phyloP scores from a whole-genome alignment of 2,888 invertebrate genomes.

The Chloroclysta siterata region DNA sequence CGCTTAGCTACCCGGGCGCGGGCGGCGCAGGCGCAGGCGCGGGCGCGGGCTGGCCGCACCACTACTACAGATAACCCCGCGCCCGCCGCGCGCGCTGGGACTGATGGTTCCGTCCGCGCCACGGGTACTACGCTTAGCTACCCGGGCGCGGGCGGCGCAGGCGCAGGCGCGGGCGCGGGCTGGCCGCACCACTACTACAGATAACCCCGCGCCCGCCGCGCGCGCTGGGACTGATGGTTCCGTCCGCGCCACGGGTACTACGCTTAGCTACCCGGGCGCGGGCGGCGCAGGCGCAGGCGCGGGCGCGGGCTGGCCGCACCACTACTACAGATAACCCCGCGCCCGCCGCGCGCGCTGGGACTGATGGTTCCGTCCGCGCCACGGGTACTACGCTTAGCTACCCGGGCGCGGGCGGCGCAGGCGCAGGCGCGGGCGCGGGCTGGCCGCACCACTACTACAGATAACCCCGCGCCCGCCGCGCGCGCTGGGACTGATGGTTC shows the following conservation, averaged over 20 bases:
- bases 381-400: conserved; percentile 16
- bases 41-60: conserved; percentile 67
- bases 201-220: conserved; percentile 41
- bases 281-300: conserved; percentile 71
- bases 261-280: conserved; percentile 40
- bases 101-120: no score
- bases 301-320: conserved; percentile 67
- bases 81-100: not conserved
- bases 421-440: conserved; percentile 67
- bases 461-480: conserved; percentile 41
- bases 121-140: conserved; percentile 16
- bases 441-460: conserved; percentile 87
- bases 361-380: no score
- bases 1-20: conserved; percentile 40
- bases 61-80: conserved; percentile 84
- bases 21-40: conserved; percentile 73
- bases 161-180: conserved; percentile 67
- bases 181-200: conserved; percentile 87
- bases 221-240: no score
- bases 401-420: conserved; percentile 52
- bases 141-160: conserved; percentile 52
- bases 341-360: not conserved
- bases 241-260: no score
- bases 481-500: no score
- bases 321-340: conserved; percentile 84